These are phyloP conservation scores for Notodonta ziczac DNA, from an alignment of 2,888 invertebrate genomes.

Conservation along the genomic window DNA sequence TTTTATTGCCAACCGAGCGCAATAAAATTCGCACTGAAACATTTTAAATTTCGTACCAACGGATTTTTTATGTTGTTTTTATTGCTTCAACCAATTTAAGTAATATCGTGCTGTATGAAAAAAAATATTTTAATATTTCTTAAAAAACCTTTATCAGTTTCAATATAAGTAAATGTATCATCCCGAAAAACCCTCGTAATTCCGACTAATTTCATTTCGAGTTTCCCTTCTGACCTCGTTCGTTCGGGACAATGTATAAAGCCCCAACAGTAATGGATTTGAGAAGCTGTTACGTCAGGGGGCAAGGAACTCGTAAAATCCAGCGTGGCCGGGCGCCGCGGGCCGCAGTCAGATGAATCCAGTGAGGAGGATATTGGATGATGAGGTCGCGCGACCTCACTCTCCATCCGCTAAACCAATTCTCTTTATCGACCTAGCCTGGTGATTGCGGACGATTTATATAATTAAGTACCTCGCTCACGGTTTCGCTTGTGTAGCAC, in stretches of 20 bases:
- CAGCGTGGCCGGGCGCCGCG: slow-evolving; percentile 19
- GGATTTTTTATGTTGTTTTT: neutral
- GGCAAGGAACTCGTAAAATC: slow-evolving; percentile 41
- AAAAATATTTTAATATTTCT: no score
- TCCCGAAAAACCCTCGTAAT: neutral
- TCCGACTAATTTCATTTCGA: slow-evolving; percentile 1
- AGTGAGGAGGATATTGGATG: slow-evolving; percentile 67
- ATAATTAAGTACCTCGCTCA: slow-evolving; percentile 11
- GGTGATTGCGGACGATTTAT: slow-evolving; percentile 16
- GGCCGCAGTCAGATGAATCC: slow-evolving; percentile 45
- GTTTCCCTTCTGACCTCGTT: neutral
- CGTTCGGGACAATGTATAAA: neutral
- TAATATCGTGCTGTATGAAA: no score
- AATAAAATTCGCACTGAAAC: neutral
- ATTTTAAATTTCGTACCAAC: neutral
- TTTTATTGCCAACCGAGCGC: neutral
- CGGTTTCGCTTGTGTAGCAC: neutral
- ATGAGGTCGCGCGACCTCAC: slow-evolving; percentile 52
- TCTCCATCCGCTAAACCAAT: slow-evolving; percentile 43
- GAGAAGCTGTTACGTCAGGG: slow-evolving; percentile 17
- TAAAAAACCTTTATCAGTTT: no score
- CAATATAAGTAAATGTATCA: no score
- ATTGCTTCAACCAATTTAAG: neutral
- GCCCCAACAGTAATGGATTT: neutral
- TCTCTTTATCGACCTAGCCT: slow-evolving; percentile 20